Conservation (phyloP, 2,113 vertebrate species). For the Xiphophorus couchianus region DNA sequence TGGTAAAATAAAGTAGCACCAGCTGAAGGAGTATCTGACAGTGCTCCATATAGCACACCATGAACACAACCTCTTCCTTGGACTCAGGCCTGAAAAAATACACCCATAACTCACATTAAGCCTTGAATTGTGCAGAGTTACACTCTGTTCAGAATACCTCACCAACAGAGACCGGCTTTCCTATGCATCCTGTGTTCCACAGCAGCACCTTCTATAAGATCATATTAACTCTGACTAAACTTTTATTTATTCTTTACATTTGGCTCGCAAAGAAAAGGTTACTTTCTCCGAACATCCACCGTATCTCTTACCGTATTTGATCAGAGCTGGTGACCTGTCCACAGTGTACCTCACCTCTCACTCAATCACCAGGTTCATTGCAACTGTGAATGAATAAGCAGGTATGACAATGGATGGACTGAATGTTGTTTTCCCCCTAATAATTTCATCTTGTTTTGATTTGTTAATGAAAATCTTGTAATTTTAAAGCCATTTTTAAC, state of each 20-base stretch:
- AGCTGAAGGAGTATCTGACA: neutral
- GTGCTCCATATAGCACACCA: constrained; percentile 16
- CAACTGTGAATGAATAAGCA: too few relatives aligned
- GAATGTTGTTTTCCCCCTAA: too few relatives aligned
- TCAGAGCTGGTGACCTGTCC: neutral
- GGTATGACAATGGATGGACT: too few relatives aligned
- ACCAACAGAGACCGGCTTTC: constrained; percentile 31
- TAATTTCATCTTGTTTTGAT: too few relatives aligned
- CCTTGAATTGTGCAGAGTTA: constrained; percentile 27
- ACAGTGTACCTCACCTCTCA: too few relatives aligned
- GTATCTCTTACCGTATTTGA: constrained; percentile 10
- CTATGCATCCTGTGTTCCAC: constrained; percentile 15
- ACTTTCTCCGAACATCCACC: constrained; percentile 1
- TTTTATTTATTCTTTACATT: constrained; percentile 32
- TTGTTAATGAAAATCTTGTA: too few relatives aligned
- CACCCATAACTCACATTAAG: constrained; percentile 29
- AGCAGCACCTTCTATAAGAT: constrained; percentile 18
- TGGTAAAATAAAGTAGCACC: constrained; percentile 4
- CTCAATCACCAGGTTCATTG: too few relatives aligned
- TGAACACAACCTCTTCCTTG: constrained; percentile 7
- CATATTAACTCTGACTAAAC: constrained; percentile 17
- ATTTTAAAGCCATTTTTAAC: too few relatives aligned
- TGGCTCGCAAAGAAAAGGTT: constrained; percentile 13
- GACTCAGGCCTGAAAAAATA: constrained; percentile 22
- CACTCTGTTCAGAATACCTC: constrained; percentile 31